These are phyloP conservation scores for Apistogramma diplotaenia DNA, from an alignment of 2,113 vertebrate species.

Conservation along the genomic window DNA sequence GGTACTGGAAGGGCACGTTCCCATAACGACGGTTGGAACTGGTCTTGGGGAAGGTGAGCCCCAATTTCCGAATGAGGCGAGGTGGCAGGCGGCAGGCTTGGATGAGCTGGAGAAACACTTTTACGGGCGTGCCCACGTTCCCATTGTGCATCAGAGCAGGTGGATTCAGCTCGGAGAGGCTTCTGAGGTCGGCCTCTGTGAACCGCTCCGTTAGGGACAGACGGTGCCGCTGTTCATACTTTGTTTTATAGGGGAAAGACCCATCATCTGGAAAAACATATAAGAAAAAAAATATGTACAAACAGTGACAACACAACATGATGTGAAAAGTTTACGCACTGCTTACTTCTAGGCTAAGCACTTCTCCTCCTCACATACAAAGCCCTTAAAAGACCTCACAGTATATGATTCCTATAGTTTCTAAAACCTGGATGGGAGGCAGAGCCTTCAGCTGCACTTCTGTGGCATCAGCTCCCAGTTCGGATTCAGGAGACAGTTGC, in stretches of 20 bases:
- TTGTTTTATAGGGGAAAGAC: constrained; percentile 75
- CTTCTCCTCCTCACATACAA: not conserved
- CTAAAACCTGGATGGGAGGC: not conserved
- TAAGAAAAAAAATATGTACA: not conserved
- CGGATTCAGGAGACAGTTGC: not conserved
- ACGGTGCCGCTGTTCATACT: constrained; percentile 72
- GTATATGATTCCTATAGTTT: not conserved
- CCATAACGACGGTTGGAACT: constrained; percentile 87
- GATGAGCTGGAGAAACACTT: constrained; percentile 90
- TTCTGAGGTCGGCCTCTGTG: constrained; percentile 77
- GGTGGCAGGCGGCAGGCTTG: constrained; percentile 90
- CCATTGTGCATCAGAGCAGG: constrained; percentile 89
- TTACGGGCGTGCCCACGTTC: constrained; percentile 90
- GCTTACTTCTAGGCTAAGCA: not conserved
- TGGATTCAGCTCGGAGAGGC: constrained; percentile 88
- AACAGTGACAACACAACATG: not conserved
- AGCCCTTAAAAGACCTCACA: not conserved
- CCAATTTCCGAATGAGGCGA: constrained; percentile 85
- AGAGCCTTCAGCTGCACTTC: not conserved
- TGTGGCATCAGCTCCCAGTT: no score
- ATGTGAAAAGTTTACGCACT: not conserved
- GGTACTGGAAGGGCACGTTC: constrained; percentile 89
- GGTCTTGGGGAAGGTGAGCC: constrained; percentile 87
- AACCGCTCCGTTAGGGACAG: constrained; percentile 67
- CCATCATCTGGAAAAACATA: constrained; percentile 63